phyloP scores from a whole-genome alignment of 2,797 vertebrate species.

The Varecia variegata region DNA sequence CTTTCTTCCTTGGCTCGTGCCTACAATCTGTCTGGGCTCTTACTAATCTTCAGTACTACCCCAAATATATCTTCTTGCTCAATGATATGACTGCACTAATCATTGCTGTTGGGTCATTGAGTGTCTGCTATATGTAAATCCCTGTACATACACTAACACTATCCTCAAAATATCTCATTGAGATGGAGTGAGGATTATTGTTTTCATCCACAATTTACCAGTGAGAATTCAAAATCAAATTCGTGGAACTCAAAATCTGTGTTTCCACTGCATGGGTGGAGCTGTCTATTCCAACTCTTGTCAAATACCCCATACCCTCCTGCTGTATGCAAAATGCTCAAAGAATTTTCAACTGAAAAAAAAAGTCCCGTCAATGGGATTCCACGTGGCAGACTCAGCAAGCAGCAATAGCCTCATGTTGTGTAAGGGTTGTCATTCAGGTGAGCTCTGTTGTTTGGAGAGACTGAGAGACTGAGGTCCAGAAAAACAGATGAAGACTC shows the following conservation, averaged over 20 bases:
- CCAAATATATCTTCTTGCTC: not conserved
- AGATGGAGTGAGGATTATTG: not conserved
- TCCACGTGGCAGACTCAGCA: not conserved
- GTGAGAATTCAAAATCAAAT: conserved; percentile 11
- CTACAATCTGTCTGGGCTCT: not conserved
- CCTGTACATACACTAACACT: not conserved
- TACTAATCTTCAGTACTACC: not conserved
- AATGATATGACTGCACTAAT: not conserved
- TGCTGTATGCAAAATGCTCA: not conserved
- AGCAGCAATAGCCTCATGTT: not conserved
- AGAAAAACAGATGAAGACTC: not conserved
- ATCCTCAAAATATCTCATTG: not conserved
- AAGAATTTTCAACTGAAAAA: not conserved
- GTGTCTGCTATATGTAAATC: not conserved
- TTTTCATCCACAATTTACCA: not conserved
- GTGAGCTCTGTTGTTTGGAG: not conserved
- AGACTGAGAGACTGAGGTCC: not conserved
- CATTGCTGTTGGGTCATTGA: not conserved
- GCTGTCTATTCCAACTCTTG: not conserved
- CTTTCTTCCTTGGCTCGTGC: not conserved
- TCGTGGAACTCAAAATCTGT: not conserved
- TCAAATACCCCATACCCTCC: not conserved
- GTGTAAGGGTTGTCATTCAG: not conserved
- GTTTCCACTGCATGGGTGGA: not conserved
- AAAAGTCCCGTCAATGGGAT: not conserved